phyloP scores from a whole-genome alignment of 2,797 vertebrate species.

The Mormyrus proboscirostris region DNA sequence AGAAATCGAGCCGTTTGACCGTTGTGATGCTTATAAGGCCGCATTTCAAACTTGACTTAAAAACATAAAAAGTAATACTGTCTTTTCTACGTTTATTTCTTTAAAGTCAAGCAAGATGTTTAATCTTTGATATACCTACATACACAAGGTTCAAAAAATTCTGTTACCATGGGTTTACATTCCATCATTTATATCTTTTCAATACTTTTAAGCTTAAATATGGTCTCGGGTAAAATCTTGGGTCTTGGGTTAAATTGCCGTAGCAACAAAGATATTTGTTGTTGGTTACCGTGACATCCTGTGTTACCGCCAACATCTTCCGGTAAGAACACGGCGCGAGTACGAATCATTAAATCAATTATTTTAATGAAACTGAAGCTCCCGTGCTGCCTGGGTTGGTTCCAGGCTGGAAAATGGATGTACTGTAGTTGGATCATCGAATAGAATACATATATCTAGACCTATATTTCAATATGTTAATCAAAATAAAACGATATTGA shows the following conservation, averaged over 20 bases:
- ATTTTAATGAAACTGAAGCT: not conserved
- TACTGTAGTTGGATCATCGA: not conserved
- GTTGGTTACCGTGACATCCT: constrained; percentile 27
- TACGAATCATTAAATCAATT: not conserved
- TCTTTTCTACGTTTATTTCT: not conserved
- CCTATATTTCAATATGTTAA: not conserved
- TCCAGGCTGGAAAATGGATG: not conserved
- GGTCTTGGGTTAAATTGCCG: constrained; percentile 26
- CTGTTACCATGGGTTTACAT: not conserved
- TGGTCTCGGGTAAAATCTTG: not conserved
- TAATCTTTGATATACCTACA: not conserved
- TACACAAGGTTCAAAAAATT: not conserved
- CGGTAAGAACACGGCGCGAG: not conserved
- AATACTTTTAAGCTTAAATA: not conserved
- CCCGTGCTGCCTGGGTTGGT: not conserved
- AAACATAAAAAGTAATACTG: not conserved
- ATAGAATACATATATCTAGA: not conserved
- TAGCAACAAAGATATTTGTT: constrained; percentile 28
- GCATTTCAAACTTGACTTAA: constrained; percentile 25
- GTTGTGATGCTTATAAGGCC: constrained; percentile 35
- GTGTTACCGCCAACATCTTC: constrained; percentile 3
- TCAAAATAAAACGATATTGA: not conserved
- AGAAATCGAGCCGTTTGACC: constrained; percentile 34
- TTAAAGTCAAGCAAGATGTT: not conserved
- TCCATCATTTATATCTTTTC: not conserved